A percentile compares a stretch with the other conserved stretches of the same genome.
phyloP scores from a whole-genome alignment of 2,888 invertebrate genomes.

The Coenonympha arcania region DNA sequence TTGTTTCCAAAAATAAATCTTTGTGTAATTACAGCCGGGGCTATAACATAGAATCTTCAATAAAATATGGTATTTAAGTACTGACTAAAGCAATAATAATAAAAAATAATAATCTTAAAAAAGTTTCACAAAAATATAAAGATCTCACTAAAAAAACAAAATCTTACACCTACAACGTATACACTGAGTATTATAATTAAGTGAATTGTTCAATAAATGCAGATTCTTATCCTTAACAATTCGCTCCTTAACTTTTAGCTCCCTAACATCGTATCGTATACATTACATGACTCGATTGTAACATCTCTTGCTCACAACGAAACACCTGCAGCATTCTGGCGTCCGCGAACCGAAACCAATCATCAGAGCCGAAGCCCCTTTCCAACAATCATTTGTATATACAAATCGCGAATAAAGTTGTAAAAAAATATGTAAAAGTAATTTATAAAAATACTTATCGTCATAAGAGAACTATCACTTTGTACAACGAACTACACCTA shows the following conservation, averaged over 20 bases:
- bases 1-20: slow-evolving; percentile 37
- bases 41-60: slow-evolving; percentile 32
- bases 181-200: slow-evolving; percentile 71
- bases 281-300: slow-evolving; percentile 55
- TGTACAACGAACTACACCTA: slow-evolving; percentile 67
- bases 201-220: slow-evolving; percentile 67
- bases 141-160: slow-evolving; percentile 63
- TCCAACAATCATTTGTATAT: slow-evolving; percentile 56
- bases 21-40: slow-evolving; percentile 46
- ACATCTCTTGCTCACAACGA: slow-evolving; percentile 42
- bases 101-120: slow-evolving; percentile 41
- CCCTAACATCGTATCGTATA: slow-evolving; percentile 67
- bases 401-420: slow-evolving; percentile 67
- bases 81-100: slow-evolving; percentile 38
- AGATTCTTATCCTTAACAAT: slow-evolving; percentile 58
- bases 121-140: slow-evolving; percentile 48
- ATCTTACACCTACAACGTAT: slow-evolving; percentile 66
- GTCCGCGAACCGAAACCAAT: slow-evolving; percentile 43
- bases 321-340: slow-evolving; percentile 42
- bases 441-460: slow-evolving; percentile 73
- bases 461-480: slow-evolving; percentile 74
- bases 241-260: slow-evolving; percentile 53
- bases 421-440: slow-evolving; percentile 72
- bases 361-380: slow-evolving; percentile 38
- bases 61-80: slow-evolving; percentile 43